A percentile compares a stretch with the other conserved stretches of the same genome.
phyloP scores from a whole-genome alignment of 2,113 vertebrate genomes.

The Leiothrix lutea region DNA sequence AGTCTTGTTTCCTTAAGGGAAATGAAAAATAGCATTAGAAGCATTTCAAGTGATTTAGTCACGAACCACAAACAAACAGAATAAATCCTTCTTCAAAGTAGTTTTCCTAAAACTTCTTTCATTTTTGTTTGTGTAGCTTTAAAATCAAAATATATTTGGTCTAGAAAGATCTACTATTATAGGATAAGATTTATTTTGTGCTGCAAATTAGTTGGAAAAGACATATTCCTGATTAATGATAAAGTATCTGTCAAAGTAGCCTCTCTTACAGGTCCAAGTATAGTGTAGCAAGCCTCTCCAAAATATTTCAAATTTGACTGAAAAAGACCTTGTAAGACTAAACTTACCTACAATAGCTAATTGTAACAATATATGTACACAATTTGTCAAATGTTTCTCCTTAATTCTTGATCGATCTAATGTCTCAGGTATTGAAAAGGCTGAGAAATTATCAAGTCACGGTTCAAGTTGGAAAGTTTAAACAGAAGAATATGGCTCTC shows the following conservation, averaged over 20 bases:
- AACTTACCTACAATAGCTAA: background rate
- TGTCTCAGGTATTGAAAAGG: background rate
- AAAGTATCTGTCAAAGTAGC: background rate
- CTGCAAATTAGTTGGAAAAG: background rate
- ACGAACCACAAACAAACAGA: background rate
- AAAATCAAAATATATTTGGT: slow-evolving; percentile 4
- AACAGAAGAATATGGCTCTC: background rate
- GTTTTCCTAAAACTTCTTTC: background rate
- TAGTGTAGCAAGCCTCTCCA: background rate
- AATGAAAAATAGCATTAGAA: background rate
- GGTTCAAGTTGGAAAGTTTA: background rate
- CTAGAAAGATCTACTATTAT: background rate
- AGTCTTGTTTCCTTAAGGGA: background rate
- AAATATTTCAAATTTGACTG: background rate
- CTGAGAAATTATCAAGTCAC: background rate
- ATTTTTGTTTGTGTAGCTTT: background rate
- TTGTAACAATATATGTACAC: background rate
- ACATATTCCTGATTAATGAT: background rate
- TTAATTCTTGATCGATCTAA: background rate
- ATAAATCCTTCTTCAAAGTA: background rate
- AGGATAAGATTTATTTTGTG: background rate
- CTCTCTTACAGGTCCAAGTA: background rate
- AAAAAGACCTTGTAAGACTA: background rate
- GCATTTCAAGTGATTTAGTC: background rate
- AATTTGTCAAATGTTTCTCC: background rate